Conservation (phyloP, 2,113 vertebrate genomes). For the Mesitornis unicolor region DNA sequence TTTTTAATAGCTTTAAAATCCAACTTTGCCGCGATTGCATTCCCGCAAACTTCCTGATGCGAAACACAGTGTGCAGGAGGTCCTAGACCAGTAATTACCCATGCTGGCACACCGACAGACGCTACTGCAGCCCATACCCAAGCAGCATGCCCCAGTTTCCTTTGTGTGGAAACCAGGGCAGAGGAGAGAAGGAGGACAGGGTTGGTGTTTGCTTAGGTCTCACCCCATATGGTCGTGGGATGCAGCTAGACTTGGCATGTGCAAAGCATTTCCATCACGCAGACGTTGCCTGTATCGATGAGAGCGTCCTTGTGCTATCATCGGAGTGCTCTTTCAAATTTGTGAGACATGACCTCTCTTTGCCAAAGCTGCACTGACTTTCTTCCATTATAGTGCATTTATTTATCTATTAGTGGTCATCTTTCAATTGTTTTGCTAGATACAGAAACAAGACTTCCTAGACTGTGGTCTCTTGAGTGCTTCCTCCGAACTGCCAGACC, state of each 20-base stretch:
- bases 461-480: background rate
- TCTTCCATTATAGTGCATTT: background rate
- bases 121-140: background rate
- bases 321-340: background rate
- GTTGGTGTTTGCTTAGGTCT: constrained; percentile 23
- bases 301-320: background rate
- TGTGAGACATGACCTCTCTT: background rate
- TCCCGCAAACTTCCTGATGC: background rate
- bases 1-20: constrained; percentile 17
- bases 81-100: background rate
- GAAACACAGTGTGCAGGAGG: background rate
- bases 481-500: background rate
- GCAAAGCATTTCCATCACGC: background rate
- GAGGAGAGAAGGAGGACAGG: constrained; percentile 1
- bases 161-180: constrained; percentile 48
- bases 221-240: constrained; percentile 30
- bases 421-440: background rate
- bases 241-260: constrained; percentile 51
- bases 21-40: background rate
- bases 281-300: background rate
- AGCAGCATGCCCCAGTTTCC: constrained; percentile 23
- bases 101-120: background rate
- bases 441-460: background rate
- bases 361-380: background rate
- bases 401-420: background rate